Conservation (phyloP, 2,888 invertebrate genomes). For the Apeira syringaria region DNA sequence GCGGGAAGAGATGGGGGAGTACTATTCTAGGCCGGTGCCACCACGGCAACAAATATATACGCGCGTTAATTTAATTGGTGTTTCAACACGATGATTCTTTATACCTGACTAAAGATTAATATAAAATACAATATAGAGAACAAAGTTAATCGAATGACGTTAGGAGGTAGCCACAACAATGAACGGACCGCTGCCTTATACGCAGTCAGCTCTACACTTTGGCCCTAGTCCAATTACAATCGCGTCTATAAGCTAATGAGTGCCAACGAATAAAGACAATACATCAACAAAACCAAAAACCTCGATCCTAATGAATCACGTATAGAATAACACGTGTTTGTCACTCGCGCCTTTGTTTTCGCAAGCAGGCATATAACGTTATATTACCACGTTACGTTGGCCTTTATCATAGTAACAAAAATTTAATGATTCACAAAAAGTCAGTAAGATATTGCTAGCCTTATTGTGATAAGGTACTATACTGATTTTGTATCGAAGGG, state of each 20-base stretch:
- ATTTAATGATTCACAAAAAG: background rate
- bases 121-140: too few species aligned
- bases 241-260: slow-evolving; percentile 52
- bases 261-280: slow-evolving; percentile 67
- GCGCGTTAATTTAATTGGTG: too few species aligned
- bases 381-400: too few species aligned
- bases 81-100: too few species aligned
- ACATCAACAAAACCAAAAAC: slow-evolving; percentile 77
- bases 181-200: slow-evolving; percentile 26
- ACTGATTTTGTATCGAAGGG: background rate
- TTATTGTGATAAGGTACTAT: slow-evolving; percentile 9
- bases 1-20: too few species aligned
- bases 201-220: slow-evolving; percentile 46
- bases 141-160: slow-evolving; percentile 25
- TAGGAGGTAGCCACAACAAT: slow-evolving; percentile 22
- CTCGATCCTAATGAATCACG: slow-evolving; percentile 74
- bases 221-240: slow-evolving; percentile 64
- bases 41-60: too few species aligned
- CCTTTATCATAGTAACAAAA: background rate
- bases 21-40: too few species aligned
- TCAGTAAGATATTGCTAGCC: background rate
- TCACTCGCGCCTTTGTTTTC: slow-evolving; percentile 63
- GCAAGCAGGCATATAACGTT: slow-evolving; percentile 37
- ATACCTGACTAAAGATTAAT: too few species aligned
- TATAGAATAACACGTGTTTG: slow-evolving; percentile 77